phyloP scores from a whole-genome alignment of 2,113 vertebrate genomes.

The Gulo gulo region DNA sequence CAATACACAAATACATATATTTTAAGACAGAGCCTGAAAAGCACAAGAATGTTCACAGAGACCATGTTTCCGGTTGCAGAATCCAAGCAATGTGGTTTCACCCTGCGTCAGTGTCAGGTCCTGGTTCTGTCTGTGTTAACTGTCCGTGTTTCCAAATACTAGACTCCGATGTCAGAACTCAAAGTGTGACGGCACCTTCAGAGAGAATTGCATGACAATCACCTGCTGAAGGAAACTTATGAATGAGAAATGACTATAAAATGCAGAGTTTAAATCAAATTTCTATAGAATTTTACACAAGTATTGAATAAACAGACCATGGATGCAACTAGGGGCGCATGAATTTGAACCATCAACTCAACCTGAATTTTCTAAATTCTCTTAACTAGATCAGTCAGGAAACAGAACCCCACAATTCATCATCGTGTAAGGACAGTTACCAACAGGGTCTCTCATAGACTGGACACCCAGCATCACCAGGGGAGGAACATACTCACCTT shows the following conservation, averaged over 20 bases:
- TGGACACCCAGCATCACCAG: fast-evolving
- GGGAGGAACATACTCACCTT: fast-evolving
- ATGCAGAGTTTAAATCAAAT: neutral
- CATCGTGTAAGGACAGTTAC: fast-evolving
- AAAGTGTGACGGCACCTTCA: neutral
- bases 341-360: no score
- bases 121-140: neutral
- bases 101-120: fast-evolving
- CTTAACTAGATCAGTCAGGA: fast-evolving
- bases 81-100: fast-evolving
- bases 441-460: fast-evolving
- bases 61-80: fast-evolving
- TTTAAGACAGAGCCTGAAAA: fast-evolving
- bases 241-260: neutral
- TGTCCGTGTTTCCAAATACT: neutral
- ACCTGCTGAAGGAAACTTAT: neutral
- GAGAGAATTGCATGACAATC: neutral
- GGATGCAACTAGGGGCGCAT: fast-evolving
- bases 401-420: fast-evolving
- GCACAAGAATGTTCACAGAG: fast-evolving
- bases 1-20: fast-evolving
- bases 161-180: fast-evolving
- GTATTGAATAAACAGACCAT: fast-evolving
- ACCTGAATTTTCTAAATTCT: neutral
- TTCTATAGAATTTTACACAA: neutral